A percentile compares a stretch with the other conserved stretches of the same genome.
phyloP scores from a whole-genome alignment of 1,140 invertebrate genomes.

The Choristoneura fumiferana region DNA sequence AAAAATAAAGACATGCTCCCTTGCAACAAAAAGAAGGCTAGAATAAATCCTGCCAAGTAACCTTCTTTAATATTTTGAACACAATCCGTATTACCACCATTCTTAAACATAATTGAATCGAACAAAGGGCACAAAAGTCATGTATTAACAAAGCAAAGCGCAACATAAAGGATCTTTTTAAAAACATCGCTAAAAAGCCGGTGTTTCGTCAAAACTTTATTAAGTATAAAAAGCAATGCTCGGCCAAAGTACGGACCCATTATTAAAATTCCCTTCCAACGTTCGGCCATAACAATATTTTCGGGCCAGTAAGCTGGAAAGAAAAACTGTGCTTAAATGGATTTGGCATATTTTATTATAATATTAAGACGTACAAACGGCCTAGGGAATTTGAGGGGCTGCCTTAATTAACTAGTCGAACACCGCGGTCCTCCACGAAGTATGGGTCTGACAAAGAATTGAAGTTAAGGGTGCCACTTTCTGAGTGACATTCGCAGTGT shows the following conservation, averaged over 20 bases:
- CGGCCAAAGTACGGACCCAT: slow-evolving; percentile 38
- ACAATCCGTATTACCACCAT: too few species aligned
- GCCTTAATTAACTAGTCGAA: slow-evolving; percentile 21
- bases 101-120: too few species aligned
- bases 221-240: slow-evolving; percentile 38
- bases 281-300: slow-evolving; percentile 60
- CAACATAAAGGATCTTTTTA: not conserved
- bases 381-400: slow-evolving; percentile 34
- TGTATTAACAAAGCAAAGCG: not conserved
- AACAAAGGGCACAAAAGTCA: too few species aligned
- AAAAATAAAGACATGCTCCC: too few species aligned
- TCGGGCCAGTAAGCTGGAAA: slow-evolving; percentile 51
- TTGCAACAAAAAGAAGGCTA: too few species aligned
- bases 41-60: too few species aligned
- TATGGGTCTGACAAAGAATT: too few species aligned
- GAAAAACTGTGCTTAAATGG: slow-evolving; percentile 60
- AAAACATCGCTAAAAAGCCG: not conserved
- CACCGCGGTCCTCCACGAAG: slow-evolving; percentile 18
- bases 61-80: too few species aligned
- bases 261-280: slow-evolving; percentile 55
- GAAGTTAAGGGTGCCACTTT: too few species aligned
- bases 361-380: slow-evolving; percentile 54
- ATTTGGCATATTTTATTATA: slow-evolving; percentile 66
- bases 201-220: slow-evolving; percentile 29
- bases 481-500: too few species aligned